A percentile compares a stretch with the other conserved stretches of the same genome.
Conservation (phyloP, 2,888 invertebrate genomes). For the Stomorhina lunata region DNA sequence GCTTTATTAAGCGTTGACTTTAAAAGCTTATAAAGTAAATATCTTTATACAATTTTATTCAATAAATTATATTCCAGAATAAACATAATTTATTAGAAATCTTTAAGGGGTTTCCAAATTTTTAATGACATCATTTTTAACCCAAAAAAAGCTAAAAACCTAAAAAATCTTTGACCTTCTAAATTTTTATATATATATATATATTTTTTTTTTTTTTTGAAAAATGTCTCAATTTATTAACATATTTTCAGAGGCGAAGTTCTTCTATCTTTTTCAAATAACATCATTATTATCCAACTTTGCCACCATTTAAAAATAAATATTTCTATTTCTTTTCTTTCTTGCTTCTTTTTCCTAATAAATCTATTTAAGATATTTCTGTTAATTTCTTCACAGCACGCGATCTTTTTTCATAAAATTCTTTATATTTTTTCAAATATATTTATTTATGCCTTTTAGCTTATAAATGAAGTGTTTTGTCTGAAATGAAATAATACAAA, state of each 20-base stretch:
- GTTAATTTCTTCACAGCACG: conserved; percentile 64
- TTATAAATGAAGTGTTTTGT: conserved; percentile 28
- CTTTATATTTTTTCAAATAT: not conserved
- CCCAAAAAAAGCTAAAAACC: not conserved
- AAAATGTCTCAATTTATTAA: conserved; percentile 59
- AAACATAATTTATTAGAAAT: conserved; percentile 33
- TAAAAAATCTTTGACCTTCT: conserved; percentile 56
- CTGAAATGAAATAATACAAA: not conserved
- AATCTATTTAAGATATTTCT: conserved; percentile 35
- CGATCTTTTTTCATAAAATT: conserved; percentile 44
- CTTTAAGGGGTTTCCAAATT: not conserved
- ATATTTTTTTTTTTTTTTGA: too few species aligned
- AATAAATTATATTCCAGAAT: too few species aligned
- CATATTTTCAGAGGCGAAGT: conserved; percentile 35
- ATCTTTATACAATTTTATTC: not conserved
- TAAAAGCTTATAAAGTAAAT: conserved; percentile 57
- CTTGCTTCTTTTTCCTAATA: conserved; percentile 15
- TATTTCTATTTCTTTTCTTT: not conserved
- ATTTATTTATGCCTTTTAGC: not conserved
- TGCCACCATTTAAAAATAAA: conserved; percentile 45
- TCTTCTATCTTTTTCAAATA: conserved; percentile 13
- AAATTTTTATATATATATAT: too few species aligned
- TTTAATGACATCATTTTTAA: conserved; percentile 51
- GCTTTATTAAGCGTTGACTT: conserved; percentile 65
- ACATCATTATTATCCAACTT: conserved; percentile 32